A percentile compares a stretch with the other conserved stretches of the same genome.
phyloP scores from a whole-genome alignment of 2,797 vertebrate genomes.

The Hippocampus kuda region DNA sequence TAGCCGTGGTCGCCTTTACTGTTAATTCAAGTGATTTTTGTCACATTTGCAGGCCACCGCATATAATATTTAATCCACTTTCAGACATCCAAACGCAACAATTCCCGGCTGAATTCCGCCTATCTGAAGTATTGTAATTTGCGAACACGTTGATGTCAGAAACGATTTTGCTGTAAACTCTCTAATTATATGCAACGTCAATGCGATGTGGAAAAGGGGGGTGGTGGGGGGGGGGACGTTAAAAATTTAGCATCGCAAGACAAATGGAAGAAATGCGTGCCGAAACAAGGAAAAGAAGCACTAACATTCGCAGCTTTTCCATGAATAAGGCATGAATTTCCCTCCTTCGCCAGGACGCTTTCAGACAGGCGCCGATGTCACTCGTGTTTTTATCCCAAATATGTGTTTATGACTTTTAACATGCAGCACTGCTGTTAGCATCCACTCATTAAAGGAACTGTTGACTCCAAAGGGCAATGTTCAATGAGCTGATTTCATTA shows the following conservation, averaged over 20 bases:
- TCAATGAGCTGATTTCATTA: slow-evolving; percentile 46
- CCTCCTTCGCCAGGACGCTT: slow-evolving; percentile 40
- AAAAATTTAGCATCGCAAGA: slow-evolving; percentile 96
- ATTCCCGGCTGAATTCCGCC: slow-evolving; percentile 84
- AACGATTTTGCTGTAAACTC: slow-evolving; percentile 92
- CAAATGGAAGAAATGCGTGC: slow-evolving; percentile 85
- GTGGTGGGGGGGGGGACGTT: slow-evolving; percentile 53
- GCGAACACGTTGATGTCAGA: slow-evolving; percentile 88
- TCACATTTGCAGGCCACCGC: slow-evolving; percentile 80
- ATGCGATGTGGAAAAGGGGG: slow-evolving; percentile 71
- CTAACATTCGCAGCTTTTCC: slow-evolving; percentile 80
- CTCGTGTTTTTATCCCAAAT: slow-evolving; percentile 42
- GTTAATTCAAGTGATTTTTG: slow-evolving; percentile 92
- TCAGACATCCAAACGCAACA: slow-evolving; percentile 67
- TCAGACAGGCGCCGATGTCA: slow-evolving; percentile 40
- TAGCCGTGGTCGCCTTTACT: slow-evolving; percentile 72
- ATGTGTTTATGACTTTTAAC: slow-evolving; percentile 41
- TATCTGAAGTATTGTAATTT: slow-evolving; percentile 91
- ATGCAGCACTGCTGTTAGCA: slow-evolving; percentile 35
- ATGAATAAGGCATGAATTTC: slow-evolving; percentile 89
- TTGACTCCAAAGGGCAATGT: slow-evolving; percentile 42
- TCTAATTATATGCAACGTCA: slow-evolving; percentile 95
- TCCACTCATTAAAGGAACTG: slow-evolving; percentile 40
- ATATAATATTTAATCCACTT: slow-evolving; percentile 92
- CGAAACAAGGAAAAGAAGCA: slow-evolving; percentile 84